phyloP scores from a whole-genome alignment of 2,797 vertebrate genomes.

The Anableps anableps region DNA sequence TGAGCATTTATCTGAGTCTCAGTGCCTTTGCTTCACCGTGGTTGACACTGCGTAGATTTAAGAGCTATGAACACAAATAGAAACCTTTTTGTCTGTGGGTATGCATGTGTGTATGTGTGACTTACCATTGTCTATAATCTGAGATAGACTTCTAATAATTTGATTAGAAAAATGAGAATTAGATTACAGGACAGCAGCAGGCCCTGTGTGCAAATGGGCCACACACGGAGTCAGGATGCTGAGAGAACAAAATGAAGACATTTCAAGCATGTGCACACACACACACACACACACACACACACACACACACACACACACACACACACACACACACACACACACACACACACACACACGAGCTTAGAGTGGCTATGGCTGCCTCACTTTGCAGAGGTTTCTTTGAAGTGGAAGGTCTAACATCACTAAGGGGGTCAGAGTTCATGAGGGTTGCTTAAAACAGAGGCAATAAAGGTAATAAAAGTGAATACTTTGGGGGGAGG shows the following conservation, averaged over 20 bases:
- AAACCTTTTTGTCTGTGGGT: background rate
- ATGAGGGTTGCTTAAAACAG: background rate
- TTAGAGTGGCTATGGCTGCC: background rate
- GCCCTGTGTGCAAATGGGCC: background rate
- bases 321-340: background rate
- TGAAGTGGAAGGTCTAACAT: background rate
- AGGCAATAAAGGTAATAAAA: background rate
- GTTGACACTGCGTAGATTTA: background rate
- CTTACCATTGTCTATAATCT: background rate
- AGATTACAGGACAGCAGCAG: slow-evolving; percentile 2
- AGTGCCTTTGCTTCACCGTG: background rate
- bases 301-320: no score
- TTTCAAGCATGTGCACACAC: background rate
- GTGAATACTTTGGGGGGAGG: background rate
- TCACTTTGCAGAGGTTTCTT: background rate
- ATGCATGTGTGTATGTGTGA: background rate
- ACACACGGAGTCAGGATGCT: background rate
- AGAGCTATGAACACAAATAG: background rate
- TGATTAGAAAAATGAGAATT: slow-evolving; percentile 3
- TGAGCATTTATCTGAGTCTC: slow-evolving; percentile 1
- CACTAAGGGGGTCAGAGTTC: background rate
- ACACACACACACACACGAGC: background rate
- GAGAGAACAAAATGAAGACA: background rate
- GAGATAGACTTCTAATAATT: slow-evolving; percentile 2
- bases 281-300: background rate